phyloP scores from a whole-genome alignment of 2,113 vertebrate genomes.

The Cebidichthys violaceus region DNA sequence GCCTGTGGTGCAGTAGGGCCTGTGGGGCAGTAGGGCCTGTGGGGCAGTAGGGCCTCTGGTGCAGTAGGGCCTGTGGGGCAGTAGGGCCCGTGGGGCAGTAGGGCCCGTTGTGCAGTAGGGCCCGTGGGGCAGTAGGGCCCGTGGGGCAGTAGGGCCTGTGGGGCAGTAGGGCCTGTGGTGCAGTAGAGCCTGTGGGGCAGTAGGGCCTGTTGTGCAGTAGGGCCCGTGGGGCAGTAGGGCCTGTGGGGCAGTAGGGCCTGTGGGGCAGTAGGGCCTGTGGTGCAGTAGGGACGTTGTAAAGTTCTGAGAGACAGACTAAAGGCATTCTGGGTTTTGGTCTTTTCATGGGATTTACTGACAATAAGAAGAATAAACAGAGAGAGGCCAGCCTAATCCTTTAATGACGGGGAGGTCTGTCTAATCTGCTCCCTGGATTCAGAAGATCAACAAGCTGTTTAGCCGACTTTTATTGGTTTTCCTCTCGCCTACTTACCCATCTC shows the following conservation, averaged over 20 bases:
- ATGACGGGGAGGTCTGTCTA: background rate
- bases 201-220: background rate
- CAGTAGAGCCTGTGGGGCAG: background rate
- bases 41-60: background rate
- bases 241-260: background rate
- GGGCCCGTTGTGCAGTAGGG: background rate
- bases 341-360: background rate
- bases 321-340: background rate
- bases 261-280: background rate
- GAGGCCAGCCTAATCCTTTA: constrained; percentile 20
- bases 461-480: background rate
- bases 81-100: background rate
- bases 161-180: background rate
- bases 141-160: too few relatives aligned
- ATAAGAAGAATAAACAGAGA: constrained; percentile 8
- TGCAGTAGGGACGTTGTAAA: background rate
- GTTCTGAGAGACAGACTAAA: background rate
- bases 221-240: too few relatives aligned
- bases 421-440: background rate
- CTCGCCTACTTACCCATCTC: constrained; percentile 5
- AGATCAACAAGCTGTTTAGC: constrained; percentile 12
- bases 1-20: background rate
- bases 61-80: background rate
- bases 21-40: background rate
- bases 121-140: background rate